These are phyloP conservation scores for Heterocephalus glaber DNA, from an alignment of 2,113 vertebrate genomes.

Conservation along the genomic window DNA sequence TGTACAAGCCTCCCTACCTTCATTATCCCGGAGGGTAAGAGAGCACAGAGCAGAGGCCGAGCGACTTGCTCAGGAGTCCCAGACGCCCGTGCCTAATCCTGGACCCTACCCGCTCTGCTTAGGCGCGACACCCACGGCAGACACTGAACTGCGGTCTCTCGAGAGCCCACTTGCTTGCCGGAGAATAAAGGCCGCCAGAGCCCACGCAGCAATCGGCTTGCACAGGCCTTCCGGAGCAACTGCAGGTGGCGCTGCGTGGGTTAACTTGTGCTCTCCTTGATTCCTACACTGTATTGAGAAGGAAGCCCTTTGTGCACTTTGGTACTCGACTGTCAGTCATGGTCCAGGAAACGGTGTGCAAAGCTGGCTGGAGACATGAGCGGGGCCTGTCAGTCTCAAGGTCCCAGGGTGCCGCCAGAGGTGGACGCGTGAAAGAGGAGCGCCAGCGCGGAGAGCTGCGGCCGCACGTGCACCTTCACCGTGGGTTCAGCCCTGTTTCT, in stretches of 20 bases:
- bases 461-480: neutral
- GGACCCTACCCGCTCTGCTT: neutral
- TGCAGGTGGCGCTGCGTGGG: neutral
- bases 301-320: neutral
- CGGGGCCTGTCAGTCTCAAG: no score
- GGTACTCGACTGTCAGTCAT: neutral
- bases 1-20: neutral
- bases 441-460: no score
- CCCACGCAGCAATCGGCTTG: neutral
- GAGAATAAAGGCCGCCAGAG: neutral
- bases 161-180: conserved; percentile 5
- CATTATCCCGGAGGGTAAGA: no score
- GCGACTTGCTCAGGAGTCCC: no score
- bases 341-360: no score
- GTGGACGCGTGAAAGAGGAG: no score
- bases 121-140: neutral
- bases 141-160: neutral
- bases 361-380: no score
- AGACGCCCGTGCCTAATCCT: accelerated
- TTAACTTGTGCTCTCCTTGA: conserved; percentile 12
- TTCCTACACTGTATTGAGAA: neutral
- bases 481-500: neutral
- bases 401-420: no score
- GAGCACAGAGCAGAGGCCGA: no score
- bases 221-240: no score